Conservation (phyloP, 2,797 vertebrate genomes). For the Schizopygopsis pylzovi region DNA sequence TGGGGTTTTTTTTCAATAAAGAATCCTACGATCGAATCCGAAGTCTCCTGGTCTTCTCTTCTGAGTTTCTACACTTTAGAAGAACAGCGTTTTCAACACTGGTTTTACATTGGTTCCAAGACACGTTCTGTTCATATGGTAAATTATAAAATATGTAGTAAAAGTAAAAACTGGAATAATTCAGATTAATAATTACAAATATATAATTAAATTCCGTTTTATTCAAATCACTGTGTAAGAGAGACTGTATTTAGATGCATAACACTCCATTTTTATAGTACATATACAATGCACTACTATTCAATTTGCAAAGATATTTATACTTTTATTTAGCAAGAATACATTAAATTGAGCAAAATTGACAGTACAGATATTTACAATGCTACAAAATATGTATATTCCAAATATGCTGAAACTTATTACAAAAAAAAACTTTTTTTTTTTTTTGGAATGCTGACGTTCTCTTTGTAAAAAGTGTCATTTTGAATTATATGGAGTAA, state of each 20-base stretch:
- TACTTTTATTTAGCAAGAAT: not conserved
- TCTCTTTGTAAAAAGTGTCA: slow-evolving; percentile 48
- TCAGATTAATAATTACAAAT: not conserved
- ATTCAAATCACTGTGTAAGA: not conserved
- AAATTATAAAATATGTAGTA: not conserved
- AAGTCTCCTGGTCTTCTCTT: too few relatives aligned
- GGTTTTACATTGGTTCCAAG: not conserved
- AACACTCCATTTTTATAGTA: slow-evolving; percentile 37
- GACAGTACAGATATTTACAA: not conserved
- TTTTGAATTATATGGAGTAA: slow-evolving; percentile 35
- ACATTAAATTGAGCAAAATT: not conserved
- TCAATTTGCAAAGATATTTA: not conserved
- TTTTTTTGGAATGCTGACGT: slow-evolving; percentile 36
- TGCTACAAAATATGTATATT: not conserved
- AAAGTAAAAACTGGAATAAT: not conserved
- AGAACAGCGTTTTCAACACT: too few relatives aligned
- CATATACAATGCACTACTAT: slow-evolving; percentile 36
- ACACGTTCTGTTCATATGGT: not conserved
- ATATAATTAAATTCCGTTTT: not conserved
- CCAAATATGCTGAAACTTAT: not conserved
- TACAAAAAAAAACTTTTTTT: too few relatives aligned
- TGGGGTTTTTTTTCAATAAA: too few relatives aligned
- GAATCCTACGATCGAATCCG: too few relatives aligned
- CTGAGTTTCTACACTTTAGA: too few relatives aligned
- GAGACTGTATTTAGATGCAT: not conserved